A percentile compares a stretch with the other conserved stretches of the same genome.
These are phyloP conservation scores for Hypanus sabinus DNA, from an alignment of 2,113 vertebrate genomes.

Conservation along the genomic window DNA sequence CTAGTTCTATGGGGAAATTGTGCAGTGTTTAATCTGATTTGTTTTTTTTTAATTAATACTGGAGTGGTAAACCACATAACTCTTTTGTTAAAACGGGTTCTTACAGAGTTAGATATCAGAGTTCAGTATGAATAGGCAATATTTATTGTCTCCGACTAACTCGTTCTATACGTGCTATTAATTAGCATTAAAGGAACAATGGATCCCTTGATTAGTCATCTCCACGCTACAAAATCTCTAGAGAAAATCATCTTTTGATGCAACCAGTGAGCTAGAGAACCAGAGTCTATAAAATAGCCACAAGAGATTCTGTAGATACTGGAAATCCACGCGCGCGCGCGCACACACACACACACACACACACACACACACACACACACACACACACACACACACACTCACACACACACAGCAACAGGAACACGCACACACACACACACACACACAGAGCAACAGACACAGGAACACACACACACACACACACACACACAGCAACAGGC, in stretches of 20 bases:
- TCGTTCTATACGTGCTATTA: neutral
- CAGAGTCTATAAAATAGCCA: neutral
- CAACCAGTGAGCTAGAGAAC: neutral
- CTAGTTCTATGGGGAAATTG: neutral
- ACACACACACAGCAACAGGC: too few species aligned
- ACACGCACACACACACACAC: too few species aligned
- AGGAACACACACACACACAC: too few species aligned
- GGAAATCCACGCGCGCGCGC: too few species aligned
- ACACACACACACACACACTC: too few species aligned
- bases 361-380: too few species aligned
- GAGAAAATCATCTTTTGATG: neutral
- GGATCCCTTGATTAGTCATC: neutral
- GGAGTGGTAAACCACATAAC: neutral
- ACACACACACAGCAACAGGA: too few species aligned
- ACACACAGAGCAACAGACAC: too few species aligned
- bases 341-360: too few species aligned
- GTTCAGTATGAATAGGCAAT: neutral
- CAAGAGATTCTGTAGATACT: too few species aligned
- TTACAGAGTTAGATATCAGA: too few species aligned
- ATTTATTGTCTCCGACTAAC: neutral
- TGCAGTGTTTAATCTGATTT: neutral
- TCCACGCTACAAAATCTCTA: neutral
- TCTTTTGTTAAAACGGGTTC: neutral
- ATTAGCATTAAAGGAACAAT: neutral
- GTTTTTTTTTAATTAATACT: neutral